These are phyloP conservation scores for Argyrosomus regius DNA, from an alignment of 2,797 vertebrate species.

Conservation along the genomic window DNA sequence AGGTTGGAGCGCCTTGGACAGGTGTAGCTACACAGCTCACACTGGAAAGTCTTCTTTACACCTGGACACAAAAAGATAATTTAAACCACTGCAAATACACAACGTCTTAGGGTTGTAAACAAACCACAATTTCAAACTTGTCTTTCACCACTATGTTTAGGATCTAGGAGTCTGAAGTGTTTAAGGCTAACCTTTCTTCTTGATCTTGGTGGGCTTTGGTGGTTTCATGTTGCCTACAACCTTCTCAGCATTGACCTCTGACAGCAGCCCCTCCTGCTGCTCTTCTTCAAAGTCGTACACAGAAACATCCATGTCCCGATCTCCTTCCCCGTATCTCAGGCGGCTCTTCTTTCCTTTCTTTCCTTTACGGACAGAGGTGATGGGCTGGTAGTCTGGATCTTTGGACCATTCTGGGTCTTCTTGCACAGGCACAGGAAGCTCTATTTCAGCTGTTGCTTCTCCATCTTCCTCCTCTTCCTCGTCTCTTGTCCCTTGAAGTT, in stretches of 20 bases:
- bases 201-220: conserved; percentile 98
- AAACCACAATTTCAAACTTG: background rate
- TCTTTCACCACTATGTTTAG: background rate
- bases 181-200: conserved; percentile 93
- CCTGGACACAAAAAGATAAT: conserved; percentile 76
- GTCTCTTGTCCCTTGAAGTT: conserved; percentile 78
- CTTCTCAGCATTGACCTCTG: conserved; percentile 98
- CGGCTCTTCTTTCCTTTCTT: conserved; percentile 99
- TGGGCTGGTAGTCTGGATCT: conserved; percentile 97
- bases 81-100: background rate
- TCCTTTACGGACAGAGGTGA: conserved; percentile 87
- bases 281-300: conserved; percentile 99
- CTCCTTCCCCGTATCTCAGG: conserved; percentile 95
- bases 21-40: conserved; percentile 97
- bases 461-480: conserved; percentile 61
- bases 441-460: conserved; percentile 83
- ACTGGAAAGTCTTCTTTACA: conserved; percentile 99
- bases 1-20: conserved; percentile 95
- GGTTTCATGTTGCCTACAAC: conserved; percentile 99
- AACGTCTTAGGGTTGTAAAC: background rate
- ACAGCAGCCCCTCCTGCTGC: conserved; percentile 95
- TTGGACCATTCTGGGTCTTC: conserved; percentile 95
- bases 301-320: conserved; percentile 97
- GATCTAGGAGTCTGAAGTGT: background rate
- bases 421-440: conserved; percentile 72